Evolutionary conservation across 2,797 vertebrate genomes (phyloP), one percentile per base, ranked within the genome.

Genomic region (Gouania willdenowi): DNA sequence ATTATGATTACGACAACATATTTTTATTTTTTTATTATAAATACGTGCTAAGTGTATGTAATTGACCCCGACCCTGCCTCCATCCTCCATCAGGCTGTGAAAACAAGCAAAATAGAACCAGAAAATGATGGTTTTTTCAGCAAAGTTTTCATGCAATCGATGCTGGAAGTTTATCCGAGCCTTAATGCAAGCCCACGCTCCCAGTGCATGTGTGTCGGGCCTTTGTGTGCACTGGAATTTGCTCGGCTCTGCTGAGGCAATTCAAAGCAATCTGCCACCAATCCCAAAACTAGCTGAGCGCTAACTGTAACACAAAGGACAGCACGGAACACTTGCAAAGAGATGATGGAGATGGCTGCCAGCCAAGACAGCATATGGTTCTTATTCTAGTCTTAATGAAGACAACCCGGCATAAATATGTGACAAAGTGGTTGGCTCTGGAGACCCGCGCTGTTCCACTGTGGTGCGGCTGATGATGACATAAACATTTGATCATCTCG

Each of bases 341-440:
- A 58, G 70, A 75, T 74, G 66, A 75, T 63, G 66, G 50, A 67
- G 59, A 43, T 86, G 85, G 86, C 84, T 17, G 15, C 29, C 33
- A 34, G 81, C 83, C 82, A 83, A 62, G 26, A 17, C 57, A 12
- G 60, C 84, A 88, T 87, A 82, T 73, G 83, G 75, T 59, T 63
- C 69, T 56, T 36, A 44, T 79, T 78, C 63, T 53, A 57, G 67
- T 41, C 43, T 60, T 86, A 81, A 87, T 81, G 59, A 83, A 83
- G 82, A 88, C 76, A 80, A 75, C 61, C 62, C 43, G 59, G 79
- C 69, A 75, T 64, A 79, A 74, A 79, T 69, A 71, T 70, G 27
- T 45, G 64, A 81, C 79, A 72, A 81, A 84, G 72, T 47, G 43
- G 48, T 18, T 41, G 10, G 22, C 74, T 67, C 66, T 2, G 8